Evolutionary conservation across 2,113 vertebrate genomes (phyloP), one percentile per base, ranked within the genome.

Genomic region (Vulpes ferrilata): DNA sequence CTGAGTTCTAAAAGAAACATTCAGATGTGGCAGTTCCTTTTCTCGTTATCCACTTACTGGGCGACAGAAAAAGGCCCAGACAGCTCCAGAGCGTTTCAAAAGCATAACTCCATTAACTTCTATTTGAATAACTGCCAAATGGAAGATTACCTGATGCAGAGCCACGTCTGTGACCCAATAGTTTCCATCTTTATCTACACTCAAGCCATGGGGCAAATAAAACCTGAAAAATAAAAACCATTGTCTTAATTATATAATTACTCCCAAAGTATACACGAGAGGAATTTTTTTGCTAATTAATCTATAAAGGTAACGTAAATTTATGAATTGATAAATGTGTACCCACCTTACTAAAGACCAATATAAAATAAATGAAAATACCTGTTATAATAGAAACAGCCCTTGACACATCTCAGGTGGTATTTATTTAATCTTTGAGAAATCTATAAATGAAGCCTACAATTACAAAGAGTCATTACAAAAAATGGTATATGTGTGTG

Each of bases 121-220:
- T 79, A 48, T 59, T 74, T 90, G 27, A 93, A 73, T 38, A 71
- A 69, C 25, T 64, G 84, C 59, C 51, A 65, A 69, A n/a, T 62
- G 32, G 51, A 81, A 35, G 92, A 97, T 97, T 98, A 99, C 99
- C 99, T 99, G 99, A 98, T 99, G 99, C 96, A 99, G 99, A 96
- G 99, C 99, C 92, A 99, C 99, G 83, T 99, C 99, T 10, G 99
- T 99, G 96, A 99, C 99, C 99, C 99, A 99, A 88, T 99, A 99
- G 98, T 99, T 99, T 95, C 99, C 99, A 16, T 99, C 98, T 95
- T 98, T 98, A 98, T 99, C 99, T 85, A 99, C 97, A 62, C 99
- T 99, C 98, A 99, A 99, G 91, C 99, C 99, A 98, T 99, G 99
- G 5, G 99, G 99, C 97, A 99, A 98, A 97, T 99, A 99, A 99